These are phyloP conservation scores for Mayetiola destructor DNA, from an alignment of 2,888 invertebrate genomes.

Conservation along the genomic window DNA sequence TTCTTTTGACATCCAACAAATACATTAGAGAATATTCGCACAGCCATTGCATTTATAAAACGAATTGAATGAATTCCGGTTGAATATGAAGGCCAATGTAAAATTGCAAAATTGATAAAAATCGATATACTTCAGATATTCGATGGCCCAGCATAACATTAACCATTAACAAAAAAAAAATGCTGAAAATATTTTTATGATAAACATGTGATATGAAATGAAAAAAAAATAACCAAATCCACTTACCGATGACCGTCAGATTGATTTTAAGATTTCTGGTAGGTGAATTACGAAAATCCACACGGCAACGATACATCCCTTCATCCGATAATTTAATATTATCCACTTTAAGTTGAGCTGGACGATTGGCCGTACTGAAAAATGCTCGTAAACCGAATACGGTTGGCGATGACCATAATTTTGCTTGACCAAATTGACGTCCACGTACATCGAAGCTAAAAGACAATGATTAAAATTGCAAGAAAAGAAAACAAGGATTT, in stretches of 20 bases:
- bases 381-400: slow-evolving; percentile 68
- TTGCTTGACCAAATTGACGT: slow-evolving; percentile 54
- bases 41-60: too few species aligned
- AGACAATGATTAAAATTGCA: neutral
- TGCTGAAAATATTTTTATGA: too few species aligned
- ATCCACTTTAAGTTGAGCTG: slow-evolving; percentile 60
- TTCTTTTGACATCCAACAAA: too few species aligned
- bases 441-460: slow-evolving; percentile 63
- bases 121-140: too few species aligned
- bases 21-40: too few species aligned
- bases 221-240: neutral
- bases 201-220: too few species aligned
- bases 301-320: slow-evolving; percentile 56
- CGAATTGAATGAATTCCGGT: too few species aligned
- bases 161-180: too few species aligned
- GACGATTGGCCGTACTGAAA: slow-evolving; percentile 65
- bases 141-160: too few species aligned
- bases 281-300: slow-evolving; percentile 59
- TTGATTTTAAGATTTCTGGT: slow-evolving; percentile 59
- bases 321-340: slow-evolving; percentile 46
- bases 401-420: slow-evolving; percentile 66
- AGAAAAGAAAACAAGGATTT: too few species aligned
- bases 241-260: slow-evolving; percentile 59
- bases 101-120: too few species aligned
- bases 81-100: too few species aligned